phyloP scores from a whole-genome alignment of 2,797 vertebrate genomes.

The Gobio occitaniae region DNA sequence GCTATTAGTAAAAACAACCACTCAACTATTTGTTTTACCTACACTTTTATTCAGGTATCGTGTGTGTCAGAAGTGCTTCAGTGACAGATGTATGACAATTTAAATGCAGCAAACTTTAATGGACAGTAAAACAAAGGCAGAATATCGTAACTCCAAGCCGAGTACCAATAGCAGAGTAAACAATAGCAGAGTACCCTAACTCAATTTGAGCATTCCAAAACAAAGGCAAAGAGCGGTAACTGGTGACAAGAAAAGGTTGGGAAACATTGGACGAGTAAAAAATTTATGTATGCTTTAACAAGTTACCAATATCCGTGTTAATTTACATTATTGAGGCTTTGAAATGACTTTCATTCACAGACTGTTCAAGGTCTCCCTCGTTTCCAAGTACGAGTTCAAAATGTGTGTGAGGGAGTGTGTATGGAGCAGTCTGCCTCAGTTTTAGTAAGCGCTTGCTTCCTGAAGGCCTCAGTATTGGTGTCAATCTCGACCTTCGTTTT shows the following conservation, averaged over 20 bases:
- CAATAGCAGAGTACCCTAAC: too few species aligned
- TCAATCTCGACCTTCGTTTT: constrained; percentile 21
- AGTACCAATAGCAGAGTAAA: too few species aligned
- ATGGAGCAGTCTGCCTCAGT: background rate
- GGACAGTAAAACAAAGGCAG: too few species aligned
- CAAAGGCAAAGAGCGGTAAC: too few species aligned
- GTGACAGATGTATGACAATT: too few species aligned
- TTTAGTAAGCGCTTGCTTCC: background rate
- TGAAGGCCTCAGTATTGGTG: constrained; percentile 30
- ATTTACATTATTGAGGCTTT: background rate
- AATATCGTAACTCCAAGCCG: too few species aligned
- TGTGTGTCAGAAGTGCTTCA: too few species aligned
- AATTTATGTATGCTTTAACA: background rate
- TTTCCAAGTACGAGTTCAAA: background rate
- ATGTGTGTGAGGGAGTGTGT: background rate
- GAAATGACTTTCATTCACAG: background rate
- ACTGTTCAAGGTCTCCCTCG: background rate
- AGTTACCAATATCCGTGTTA: background rate
- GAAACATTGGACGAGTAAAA: background rate
- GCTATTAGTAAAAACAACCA: too few species aligned
- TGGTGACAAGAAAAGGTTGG: background rate
- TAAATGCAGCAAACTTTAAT: too few species aligned
- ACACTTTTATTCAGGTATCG: too few species aligned
- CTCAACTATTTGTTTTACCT: too few species aligned
- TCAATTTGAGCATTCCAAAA: too few species aligned